Evolutionary conservation across 2,888 invertebrate genomes (phyloP), one percentile per base, ranked within the genome.

Genomic region (Anticlea derivata): DNA sequence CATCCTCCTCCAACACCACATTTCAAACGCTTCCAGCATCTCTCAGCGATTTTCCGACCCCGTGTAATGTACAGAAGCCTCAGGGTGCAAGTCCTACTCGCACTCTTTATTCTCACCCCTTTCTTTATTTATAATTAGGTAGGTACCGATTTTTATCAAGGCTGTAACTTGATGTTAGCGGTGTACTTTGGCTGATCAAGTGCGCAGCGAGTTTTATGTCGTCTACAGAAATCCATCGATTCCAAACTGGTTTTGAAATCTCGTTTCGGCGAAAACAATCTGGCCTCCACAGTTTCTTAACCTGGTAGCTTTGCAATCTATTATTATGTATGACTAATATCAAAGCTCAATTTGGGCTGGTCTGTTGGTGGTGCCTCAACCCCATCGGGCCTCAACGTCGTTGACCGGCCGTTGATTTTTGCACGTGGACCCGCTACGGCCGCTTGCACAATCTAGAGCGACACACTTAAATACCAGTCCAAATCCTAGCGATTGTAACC

Each of bases 381-480:
- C 85, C 82, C 82, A 71, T 66, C 73, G 81, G 86, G 89, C 86
- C 87, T 67, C 86, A 68, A 75, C 83, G 86, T 82, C 86, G 83
- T 65, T 86, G 88, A 87, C 87, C 86, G 83, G 59, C 58, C 64
- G 51, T 58, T 58, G 61, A 76, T 84, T 88, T 87, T 88, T 87
- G 84, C 83, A 75, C 75, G 70, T 67, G 70, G 65, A 68, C 66
- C 68, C 70, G 66, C 70, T 66, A 65, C 72, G 63, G 65, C 69
- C 69, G 73, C 70, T 72, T 77, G 75, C 70, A 75, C 73, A 70
- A 80, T 77, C 74, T 83, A 81, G 80, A 83, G 73, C 82, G 78
- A 68, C 73, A 76, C 66, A 73, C 73, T 70, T 71, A 70, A 66
- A 70, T 70, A 66, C 70, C 74, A 70, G 35, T 52, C 23, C 20